phyloP scores from a whole-genome alignment of 2,113 vertebrate species.

The Scomber japonicus region DNA sequence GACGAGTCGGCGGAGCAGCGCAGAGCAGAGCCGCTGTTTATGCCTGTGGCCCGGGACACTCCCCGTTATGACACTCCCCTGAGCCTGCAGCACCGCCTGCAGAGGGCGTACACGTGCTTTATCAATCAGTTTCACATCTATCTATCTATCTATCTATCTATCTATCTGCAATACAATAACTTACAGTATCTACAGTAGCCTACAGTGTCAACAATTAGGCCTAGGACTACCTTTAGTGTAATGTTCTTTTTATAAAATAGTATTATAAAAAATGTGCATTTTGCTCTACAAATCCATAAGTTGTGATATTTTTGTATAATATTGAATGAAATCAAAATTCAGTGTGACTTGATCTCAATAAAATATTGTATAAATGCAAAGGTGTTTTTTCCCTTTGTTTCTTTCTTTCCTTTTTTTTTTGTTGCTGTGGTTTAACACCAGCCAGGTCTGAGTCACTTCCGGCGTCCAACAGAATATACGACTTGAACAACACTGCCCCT shows the following conservation, averaged over 20 bases:
- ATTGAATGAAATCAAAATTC: neutral
- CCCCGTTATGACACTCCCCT: conserved; percentile 70
- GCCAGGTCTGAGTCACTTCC: conserved; percentile 12
- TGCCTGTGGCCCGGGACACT: conserved; percentile 59
- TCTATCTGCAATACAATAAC: neutral
- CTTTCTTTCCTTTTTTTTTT: neutral
- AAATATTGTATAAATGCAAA: no score
- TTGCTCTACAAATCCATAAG: no score
- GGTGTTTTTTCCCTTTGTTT: neutral
- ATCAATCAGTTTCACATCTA: neutral
- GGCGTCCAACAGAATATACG: neutral
- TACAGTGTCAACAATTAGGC: no score
- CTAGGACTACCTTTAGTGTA: no score
- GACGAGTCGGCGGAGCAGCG: conserved; percentile 47
- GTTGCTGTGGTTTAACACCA: neutral
- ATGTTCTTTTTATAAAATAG: no score
- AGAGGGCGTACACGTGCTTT: conserved; percentile 1
- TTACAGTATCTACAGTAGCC: no score
- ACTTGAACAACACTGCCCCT: conserved; percentile 37
- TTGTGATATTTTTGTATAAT: no score
- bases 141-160: neutral
- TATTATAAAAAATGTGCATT: no score
- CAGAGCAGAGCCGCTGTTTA: conserved; percentile 57
- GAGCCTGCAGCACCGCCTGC: conserved; percentile 39
- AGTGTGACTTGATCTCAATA: neutral